Evolutionary conservation across 1,140 invertebrate genomes (phyloP), one percentile per base, ranked within the genome.

Genomic region (Sweltsa coloradensis): DNA sequence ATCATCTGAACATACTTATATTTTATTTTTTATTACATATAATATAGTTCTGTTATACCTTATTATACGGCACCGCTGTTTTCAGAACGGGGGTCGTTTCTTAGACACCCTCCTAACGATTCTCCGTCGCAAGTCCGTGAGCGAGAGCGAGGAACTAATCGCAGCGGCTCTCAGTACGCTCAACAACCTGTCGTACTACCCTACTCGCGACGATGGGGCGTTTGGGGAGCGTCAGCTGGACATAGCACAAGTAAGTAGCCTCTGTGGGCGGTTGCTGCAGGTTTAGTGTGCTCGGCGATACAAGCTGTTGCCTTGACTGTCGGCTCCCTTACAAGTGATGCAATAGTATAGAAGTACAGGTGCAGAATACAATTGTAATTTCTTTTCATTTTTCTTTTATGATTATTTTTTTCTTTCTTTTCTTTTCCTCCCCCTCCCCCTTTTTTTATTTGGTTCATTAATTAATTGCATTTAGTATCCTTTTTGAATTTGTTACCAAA

Each of bases 131-230:
- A 71, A 72, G 66, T 67, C 73, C 11, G 64, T 76, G 11, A 63
- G 67, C n/a, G 69, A 69, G 44, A 74, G 72, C 57, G 74, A 79
- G 54, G 79, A 83, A 57, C 59, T 83, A 18, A 67, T 80, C 3
- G 59, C 79, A 34, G 78, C 76, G 24, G 69, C 73, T 13, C 62
- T 81, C 39, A 74, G 74, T 13, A 77, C 78, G 11, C 63, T 83
- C 24, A 82, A 81, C 56, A 83, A 83, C 58, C 61, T 81, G 42
- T 78, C 78, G 0, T 83, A 70, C 59, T 81, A 81, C 57, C 64
- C 67, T 43, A 21, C 59, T 54, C 25, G 62, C 65, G 34, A 53
- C 59, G 25, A 55, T 18, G 55, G 55, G 7, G 56, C 53, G 1
- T 57, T 63, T 50, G 53, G 51, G 16, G 41, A 55, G 6, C 44